phyloP scores from a whole-genome alignment of 1,140 invertebrate genomes.

The Leptopilina boulardi region DNA sequence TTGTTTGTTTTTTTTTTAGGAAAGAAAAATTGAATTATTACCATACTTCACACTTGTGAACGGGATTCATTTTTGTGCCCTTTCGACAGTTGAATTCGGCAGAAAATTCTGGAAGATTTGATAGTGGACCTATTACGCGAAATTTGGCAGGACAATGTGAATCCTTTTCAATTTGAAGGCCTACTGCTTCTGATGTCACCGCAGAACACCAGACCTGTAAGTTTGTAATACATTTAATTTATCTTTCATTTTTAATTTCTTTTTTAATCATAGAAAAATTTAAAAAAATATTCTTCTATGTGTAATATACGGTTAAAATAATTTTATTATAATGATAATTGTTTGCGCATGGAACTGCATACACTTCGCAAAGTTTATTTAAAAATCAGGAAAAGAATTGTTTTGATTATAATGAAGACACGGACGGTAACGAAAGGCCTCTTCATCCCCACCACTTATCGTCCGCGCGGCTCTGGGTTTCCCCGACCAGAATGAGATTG shows the following conservation, averaged over 20 bases:
- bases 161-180: conserved; percentile 89
- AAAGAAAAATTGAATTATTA: conserved; percentile 73
- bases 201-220: conserved; percentile 90
- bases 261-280: too few species aligned
- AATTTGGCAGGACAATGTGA: conserved; percentile 87
- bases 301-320: too few species aligned
- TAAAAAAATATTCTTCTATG: too few species aligned
- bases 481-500: too few species aligned
- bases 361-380: too few species aligned
- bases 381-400: too few species aligned
- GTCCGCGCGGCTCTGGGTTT: too few species aligned
- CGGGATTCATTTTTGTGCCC: conserved; percentile 92
- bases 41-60: conserved; percentile 94
- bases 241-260: conserved; percentile 30
- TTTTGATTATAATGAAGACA: too few species aligned
- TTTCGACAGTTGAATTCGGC: conserved; percentile 89
- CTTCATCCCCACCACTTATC: too few species aligned
- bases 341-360: too few species aligned
- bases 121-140: conserved; percentile 92
- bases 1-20: background rate
- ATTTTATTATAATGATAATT: too few species aligned
- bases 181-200: conserved; percentile 84
- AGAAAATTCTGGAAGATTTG: conserved; percentile 93
- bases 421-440: too few species aligned
- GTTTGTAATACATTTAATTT: conserved; percentile 29